phyloP scores from a whole-genome alignment of 1,140 invertebrate genomes.

The Apis dorsata region DNA sequence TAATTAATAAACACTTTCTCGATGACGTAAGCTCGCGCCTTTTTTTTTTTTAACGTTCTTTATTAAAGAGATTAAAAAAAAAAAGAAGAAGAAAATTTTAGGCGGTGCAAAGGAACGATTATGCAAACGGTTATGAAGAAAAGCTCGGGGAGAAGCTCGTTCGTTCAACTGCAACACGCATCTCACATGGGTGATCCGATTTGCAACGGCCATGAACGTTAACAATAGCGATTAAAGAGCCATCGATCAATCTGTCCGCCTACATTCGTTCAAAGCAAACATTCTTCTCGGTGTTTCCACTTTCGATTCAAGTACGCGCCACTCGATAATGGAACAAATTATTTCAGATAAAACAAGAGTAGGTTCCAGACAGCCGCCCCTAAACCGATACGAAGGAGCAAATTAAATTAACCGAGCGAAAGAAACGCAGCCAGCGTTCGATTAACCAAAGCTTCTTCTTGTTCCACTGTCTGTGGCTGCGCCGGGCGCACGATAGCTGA shows the following conservation, averaged over 20 bases:
- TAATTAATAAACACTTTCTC: too few relatives aligned
- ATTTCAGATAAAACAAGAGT: conserved; percentile 31
- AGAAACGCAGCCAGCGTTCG: background rate
- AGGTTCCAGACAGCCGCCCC: background rate
- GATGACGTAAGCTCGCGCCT: too few relatives aligned
- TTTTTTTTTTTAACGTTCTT: too few relatives aligned
- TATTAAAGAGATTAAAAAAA: too few relatives aligned
- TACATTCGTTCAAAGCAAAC: conserved; percentile 47
- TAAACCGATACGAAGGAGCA: background rate
- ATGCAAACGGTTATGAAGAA: background rate
- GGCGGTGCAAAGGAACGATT: background rate
- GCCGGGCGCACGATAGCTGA: background rate
- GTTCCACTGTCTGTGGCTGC: background rate
- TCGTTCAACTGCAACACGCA: conserved; percentile 61
- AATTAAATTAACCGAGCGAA: conserved; percentile 23
- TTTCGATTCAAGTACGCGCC: conserved; percentile 23
- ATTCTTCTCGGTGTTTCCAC: conserved; percentile 47
- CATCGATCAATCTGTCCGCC: conserved; percentile 70
- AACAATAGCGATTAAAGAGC: conserved; percentile 68
- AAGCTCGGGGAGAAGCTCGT: conserved; percentile 23
- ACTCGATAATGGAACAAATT: conserved; percentile 47
- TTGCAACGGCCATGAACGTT: conserved; percentile 66
- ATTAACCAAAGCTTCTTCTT: background rate
- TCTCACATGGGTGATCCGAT: conserved; percentile 70
- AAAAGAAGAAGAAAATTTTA: too few relatives aligned